Conservation (phyloP, 2,888 invertebrate genomes). For the Caenorhabditis japonica region DNA sequence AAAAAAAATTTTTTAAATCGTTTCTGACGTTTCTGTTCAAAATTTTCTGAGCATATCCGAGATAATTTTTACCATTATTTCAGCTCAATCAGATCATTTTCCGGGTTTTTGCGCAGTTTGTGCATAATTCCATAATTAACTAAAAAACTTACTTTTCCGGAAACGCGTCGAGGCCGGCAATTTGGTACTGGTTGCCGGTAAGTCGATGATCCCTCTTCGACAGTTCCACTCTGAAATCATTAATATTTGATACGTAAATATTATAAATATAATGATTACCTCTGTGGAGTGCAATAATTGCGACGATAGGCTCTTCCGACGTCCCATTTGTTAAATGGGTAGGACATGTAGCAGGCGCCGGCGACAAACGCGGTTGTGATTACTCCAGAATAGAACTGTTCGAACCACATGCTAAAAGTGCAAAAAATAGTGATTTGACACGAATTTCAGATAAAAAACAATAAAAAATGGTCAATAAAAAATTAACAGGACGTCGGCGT, state of each 20-base stretch:
- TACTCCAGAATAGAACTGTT: slow-evolving; percentile 72
- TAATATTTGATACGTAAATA: slow-evolving; percentile 1
- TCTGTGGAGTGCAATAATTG: slow-evolving; percentile 61
- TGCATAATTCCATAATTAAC: too few relatives aligned
- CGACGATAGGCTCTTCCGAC: slow-evolving; percentile 67
- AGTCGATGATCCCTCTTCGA: slow-evolving; percentile 71
- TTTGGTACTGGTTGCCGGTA: slow-evolving; percentile 71
- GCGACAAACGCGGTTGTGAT: slow-evolving; percentile 70
- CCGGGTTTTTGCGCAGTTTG: too few relatives aligned
- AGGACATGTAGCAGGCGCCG: slow-evolving; percentile 71
- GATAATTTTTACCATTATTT: too few relatives aligned
- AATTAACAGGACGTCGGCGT: neutral
- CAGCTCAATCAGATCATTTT: too few relatives aligned
- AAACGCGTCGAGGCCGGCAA: slow-evolving; percentile 69
- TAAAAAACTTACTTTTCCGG: slow-evolving; percentile 52
- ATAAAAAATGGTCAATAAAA: neutral
- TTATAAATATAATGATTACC: slow-evolving; percentile 38
- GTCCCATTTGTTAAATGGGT: slow-evolving; percentile 72
- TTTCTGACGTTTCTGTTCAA: too few relatives aligned
- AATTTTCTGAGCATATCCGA: too few relatives aligned
- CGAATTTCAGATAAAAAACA: neutral
- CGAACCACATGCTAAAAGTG: slow-evolving; percentile 70
- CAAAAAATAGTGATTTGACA: too few relatives aligned
- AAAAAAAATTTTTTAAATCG: too few relatives aligned
- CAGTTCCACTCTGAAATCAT: slow-evolving; percentile 62